Base-by-base conservation (phyloP, 2,797 vertebrate species). In the Pteronotus mesoamericanus region DNA sequence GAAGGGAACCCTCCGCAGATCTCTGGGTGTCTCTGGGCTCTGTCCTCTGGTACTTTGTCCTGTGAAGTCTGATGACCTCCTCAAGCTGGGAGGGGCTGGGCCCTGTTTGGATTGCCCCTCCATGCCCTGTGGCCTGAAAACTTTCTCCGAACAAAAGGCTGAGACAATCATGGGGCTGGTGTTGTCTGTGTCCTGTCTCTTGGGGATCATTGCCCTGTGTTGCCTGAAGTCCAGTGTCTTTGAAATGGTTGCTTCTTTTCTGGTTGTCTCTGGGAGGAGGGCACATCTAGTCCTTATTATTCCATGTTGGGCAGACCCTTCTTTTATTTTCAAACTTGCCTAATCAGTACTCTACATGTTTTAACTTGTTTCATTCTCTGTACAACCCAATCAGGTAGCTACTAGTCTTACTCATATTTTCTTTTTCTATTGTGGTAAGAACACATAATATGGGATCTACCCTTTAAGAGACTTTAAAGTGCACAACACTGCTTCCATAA, bases 251-350 rank as follows among this genome's bases (percentile, higher is more conserved):
- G 29, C 53, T 68, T 78, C 39, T 79, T 2, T 42, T 82, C 34
- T 46, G 15, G n/a, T n/a, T 59, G 24, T 94, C 59, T 57, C 57
- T 26, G 55, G 64, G 5, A 29, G 53, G 74, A 64, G 32, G 39
- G 22, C 32, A 59, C 44, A 37, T 34, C 22, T 39, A 46, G 14
- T 26, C 22, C 32, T 37, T 88, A 8, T 68, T 46, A 34, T 18
- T 71, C 42, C 24, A 14, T 16, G 21, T 77, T 57, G 21, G 9
- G 39, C 4, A 79, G 42, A 91, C 3, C 34, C 18, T 72, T 61
- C 34, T 89, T 80, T 89, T 24, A 77, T 46, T 77, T 86, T 91
- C 51, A 32, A 68, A 86, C 24, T 39, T 80, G 32, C 32, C 24
- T 29, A 64, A 26, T 18, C 11, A 24, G 29, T 26, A 10, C 44